Percentiles rank a stretch among this genome's conserved stretches.
Evolutionary conservation across 1,140 invertebrate species (phyloP).

Genomic region (Drosophila burlai): DNA sequence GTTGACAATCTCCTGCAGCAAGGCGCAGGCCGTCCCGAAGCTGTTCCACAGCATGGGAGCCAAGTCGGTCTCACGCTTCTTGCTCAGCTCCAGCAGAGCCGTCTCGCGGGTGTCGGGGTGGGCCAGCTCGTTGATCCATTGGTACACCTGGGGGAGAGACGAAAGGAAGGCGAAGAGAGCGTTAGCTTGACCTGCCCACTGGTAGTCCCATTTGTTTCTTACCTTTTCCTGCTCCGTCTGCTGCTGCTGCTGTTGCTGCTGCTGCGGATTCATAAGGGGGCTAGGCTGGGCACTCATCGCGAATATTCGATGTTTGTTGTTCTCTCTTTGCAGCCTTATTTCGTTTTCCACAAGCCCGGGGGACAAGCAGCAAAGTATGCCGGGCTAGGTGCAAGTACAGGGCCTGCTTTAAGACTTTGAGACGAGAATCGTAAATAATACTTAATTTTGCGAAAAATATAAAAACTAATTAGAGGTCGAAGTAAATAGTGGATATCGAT

Average conservation of each 20-base stretch:
- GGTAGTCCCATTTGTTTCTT: neutral
- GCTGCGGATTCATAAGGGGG: constrained; percentile 77
- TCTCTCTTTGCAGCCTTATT: neutral
- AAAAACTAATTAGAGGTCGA: constrained; percentile 2
- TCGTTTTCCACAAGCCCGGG: neutral
- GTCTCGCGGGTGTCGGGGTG: constrained; percentile 98
- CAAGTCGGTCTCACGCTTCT: constrained; percentile 98
- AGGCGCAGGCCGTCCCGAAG: constrained; percentile 98
- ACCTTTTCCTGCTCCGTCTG: constrained; percentile 81
- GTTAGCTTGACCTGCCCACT: neutral
- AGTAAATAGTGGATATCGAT: neutral
- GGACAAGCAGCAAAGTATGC: neutral
- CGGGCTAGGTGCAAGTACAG: too few species aligned
- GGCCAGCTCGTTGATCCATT: constrained; percentile 95
- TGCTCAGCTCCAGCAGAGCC: constrained; percentile 97
- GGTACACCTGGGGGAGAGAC: constrained; percentile 69
- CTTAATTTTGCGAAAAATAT: neutral
- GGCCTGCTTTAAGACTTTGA: neutral
- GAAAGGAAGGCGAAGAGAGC: neutral
- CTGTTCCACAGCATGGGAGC: constrained; percentile 99
- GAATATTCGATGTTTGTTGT: neutral
- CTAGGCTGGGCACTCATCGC: constrained; percentile 80
- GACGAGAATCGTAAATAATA: neutral
- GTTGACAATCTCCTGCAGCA: constrained; percentile 97
- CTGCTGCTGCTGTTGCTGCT: constrained; percentile 35